Evolutionary conservation across 2,113 vertebrate species (phyloP).

Genomic region (Pachyramphus minor): DNA sequence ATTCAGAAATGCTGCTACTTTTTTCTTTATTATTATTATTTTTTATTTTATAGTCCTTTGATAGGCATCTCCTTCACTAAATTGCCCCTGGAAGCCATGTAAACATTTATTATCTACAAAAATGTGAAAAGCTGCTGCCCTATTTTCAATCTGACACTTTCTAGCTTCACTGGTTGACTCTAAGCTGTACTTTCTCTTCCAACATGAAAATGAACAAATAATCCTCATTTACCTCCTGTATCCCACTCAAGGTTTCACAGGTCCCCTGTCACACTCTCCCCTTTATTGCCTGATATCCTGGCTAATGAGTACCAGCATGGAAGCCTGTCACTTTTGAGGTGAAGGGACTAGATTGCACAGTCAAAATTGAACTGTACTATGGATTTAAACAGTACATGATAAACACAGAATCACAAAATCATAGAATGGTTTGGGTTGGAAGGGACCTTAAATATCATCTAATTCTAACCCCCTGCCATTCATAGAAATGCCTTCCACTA

Average conservation of each 20-base stretch:
- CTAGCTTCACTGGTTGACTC: neutral
- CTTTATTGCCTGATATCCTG: neutral
- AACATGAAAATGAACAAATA: neutral
- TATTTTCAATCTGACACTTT: neutral
- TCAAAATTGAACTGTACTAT: rapidly evolving
- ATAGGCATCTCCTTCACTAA: neutral
- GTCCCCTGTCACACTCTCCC: neutral
- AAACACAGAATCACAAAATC: neutral
- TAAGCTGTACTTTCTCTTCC: neutral
- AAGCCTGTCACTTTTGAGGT: neutral
- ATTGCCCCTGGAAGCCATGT: neutral
- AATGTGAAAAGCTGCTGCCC: neutral
- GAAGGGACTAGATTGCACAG: rapidly evolving
- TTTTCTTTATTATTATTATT: neutral
- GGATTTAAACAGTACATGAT: neutral
- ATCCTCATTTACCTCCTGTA: neutral
- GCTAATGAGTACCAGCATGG: rapidly evolving
- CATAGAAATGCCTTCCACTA: neutral
- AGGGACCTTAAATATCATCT: neutral
- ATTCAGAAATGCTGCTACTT: neutral
- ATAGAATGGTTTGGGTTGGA: neutral
- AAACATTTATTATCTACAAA: neutral
- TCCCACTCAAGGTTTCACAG: neutral
- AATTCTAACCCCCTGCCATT: neutral
- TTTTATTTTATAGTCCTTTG: neutral